These are phyloP conservation scores for Melanotaenia maccullochi DNA, from an alignment of 2,797 vertebrate species.

Conservation along the genomic window DNA sequence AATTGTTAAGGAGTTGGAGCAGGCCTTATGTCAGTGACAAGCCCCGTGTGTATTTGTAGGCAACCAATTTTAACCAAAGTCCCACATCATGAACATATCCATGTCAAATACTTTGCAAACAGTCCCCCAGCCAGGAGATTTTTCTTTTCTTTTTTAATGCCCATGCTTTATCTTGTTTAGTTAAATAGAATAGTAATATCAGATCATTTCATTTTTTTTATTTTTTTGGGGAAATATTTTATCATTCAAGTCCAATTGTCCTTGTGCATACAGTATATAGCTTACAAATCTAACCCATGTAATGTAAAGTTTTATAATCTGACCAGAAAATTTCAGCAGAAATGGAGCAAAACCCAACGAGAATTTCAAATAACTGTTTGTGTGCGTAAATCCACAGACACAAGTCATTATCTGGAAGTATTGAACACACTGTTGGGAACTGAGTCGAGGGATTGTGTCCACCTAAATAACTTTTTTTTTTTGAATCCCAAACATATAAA, in stretches of 20 bases:
- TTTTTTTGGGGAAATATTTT: too few species aligned
- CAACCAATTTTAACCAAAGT: neutral
- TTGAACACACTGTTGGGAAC: neutral
- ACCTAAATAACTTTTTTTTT: neutral
- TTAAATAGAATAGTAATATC: neutral
- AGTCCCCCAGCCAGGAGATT: neutral
- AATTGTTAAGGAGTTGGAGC: too few species aligned
- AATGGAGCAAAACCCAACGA: neutral
- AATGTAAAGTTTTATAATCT: neutral
- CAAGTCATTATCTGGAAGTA: neutral
- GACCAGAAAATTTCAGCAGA: neutral
- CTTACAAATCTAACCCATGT: neutral
- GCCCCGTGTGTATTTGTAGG: neutral
- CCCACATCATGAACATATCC: neutral
- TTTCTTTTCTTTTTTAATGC: neutral
- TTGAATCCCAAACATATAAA: too few species aligned
- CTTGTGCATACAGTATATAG: too few species aligned
- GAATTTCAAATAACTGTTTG: too few species aligned
- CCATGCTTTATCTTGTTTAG: too few species aligned
- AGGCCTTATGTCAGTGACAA: too few species aligned
- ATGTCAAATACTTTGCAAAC: too few species aligned
- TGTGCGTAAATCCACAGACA: neutral
- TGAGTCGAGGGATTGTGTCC: neutral
- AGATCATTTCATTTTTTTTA: too few species aligned
- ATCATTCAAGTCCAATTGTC: too few species aligned